Evolutionary conservation across 2,888 invertebrate species (phyloP).

Genomic region (Saturnia pavonia): DNA sequence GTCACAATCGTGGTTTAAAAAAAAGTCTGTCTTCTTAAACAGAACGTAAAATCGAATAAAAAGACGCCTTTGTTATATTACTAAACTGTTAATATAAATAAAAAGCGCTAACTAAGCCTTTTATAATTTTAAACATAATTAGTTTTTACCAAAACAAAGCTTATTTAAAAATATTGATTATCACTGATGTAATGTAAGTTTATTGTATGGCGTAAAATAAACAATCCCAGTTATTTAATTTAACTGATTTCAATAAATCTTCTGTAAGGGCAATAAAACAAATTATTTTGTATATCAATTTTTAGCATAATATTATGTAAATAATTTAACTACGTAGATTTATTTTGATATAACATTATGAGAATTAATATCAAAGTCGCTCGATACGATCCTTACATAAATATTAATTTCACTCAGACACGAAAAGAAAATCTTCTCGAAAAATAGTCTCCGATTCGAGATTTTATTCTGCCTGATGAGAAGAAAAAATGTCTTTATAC

Average conservation of each 20-base stretch:
- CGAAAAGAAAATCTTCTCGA: background rate
- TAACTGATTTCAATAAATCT: no score
- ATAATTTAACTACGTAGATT: background rate
- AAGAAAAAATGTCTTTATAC: no score
- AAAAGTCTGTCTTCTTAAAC: background rate
- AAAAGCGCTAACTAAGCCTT: background rate
- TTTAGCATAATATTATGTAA: background rate
- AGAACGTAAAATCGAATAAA: background rate
- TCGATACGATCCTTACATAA: background rate
- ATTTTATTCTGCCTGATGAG: no score
- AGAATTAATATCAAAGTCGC: background rate
- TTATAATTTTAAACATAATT: background rate
- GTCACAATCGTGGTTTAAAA: no score
- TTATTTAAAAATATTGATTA: background rate
- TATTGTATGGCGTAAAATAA: no score
- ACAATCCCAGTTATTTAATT: no score
- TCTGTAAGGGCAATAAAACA: no score
- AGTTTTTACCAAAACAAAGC: background rate
- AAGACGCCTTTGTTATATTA: background rate
- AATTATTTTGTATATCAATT: background rate
- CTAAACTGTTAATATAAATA: background rate
- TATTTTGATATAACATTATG: background rate
- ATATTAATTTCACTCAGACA: background rate
- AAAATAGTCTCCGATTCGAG: no score
- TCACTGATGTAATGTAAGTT: no score